Conservation (phyloP, 1,140 invertebrate genomes). For the Drosophila burlai region DNA sequence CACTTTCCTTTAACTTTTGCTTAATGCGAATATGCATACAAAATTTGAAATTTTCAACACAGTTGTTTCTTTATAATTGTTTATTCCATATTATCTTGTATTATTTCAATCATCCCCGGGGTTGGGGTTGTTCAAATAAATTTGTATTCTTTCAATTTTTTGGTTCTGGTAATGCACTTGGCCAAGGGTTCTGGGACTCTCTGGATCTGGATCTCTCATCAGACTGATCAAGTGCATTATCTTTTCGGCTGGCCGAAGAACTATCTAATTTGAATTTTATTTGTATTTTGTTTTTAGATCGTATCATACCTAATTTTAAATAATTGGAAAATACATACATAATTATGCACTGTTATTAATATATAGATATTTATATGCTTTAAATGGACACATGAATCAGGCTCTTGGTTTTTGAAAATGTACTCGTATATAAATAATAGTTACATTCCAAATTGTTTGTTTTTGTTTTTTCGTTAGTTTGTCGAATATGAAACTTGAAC, state of each 20-base stretch:
- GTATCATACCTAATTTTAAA: slow-evolving; percentile 45
- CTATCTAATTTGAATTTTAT: slow-evolving; percentile 25
- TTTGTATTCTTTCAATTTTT: slow-evolving; percentile 32
- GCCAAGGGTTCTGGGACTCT: slow-evolving; percentile 1
- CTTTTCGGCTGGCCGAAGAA: slow-evolving; percentile 35
- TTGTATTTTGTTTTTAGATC: slow-evolving; percentile 9
- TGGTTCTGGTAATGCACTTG: slow-evolving; percentile 45
- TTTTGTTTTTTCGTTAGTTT: slow-evolving; percentile 28
- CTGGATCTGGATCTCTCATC: not conserved
- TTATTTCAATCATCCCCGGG: slow-evolving; percentile 11
- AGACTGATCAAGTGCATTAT: slow-evolving; percentile 16
- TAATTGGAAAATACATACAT: slow-evolving; percentile 69
- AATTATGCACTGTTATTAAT: slow-evolving; percentile 38
- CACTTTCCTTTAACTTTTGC: slow-evolving; percentile 35
- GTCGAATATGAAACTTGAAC: slow-evolving; percentile 70
- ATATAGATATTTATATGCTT: slow-evolving; percentile 51
- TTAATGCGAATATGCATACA: slow-evolving; percentile 58
- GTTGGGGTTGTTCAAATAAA: slow-evolving; percentile 19
- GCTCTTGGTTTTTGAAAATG: slow-evolving; percentile 65
- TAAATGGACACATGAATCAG: slow-evolving; percentile 79
- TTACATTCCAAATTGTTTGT: slow-evolving; percentile 42
- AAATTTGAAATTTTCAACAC: slow-evolving; percentile 80
- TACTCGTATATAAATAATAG: slow-evolving; percentile 53
- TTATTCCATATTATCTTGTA: slow-evolving; percentile 27
- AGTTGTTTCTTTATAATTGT: slow-evolving; percentile 55